Evolutionary conservation across 2,888 invertebrate species (phyloP).

Genomic region (Allophyes oxyacanthae): DNA sequence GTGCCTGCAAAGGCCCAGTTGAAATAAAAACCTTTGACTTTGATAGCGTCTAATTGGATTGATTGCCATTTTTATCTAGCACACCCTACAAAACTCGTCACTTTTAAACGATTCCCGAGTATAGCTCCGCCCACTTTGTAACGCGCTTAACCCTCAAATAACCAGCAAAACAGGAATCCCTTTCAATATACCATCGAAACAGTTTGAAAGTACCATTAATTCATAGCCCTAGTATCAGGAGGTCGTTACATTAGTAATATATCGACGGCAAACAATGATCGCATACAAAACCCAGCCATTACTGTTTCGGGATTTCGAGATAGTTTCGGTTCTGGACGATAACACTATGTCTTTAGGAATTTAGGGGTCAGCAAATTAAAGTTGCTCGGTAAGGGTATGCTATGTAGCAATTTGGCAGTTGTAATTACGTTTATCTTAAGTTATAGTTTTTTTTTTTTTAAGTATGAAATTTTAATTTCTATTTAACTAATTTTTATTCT

Average conservation of each 20-base stretch:
- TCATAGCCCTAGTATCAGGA: constrained; percentile 38
- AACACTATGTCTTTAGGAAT: constrained; percentile 40
- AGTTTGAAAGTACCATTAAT: constrained; percentile 42
- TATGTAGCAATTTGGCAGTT: no score
- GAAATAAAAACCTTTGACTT: no score
- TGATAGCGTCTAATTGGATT: no score
- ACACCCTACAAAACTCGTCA: no score
- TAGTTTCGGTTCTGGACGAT: constrained; percentile 37
- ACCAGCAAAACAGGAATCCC: constrained; percentile 31
- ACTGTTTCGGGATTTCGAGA: constrained; percentile 27
- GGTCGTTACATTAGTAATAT: constrained; percentile 46
- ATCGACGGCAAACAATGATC: constrained; percentile 48
- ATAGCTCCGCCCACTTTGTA: constrained; percentile 11
- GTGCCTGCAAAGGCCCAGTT: no score
- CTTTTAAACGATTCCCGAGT: no score
- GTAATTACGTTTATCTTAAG: no score
- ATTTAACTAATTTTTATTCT: no score
- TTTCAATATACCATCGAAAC: constrained; percentile 41
- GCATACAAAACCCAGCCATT: constrained; percentile 45
- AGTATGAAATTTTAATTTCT: no score
- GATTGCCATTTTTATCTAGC: no score
- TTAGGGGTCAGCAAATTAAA: constrained; percentile 31
- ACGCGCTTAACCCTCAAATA: constrained; percentile 40
- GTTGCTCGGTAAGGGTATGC: constrained; percentile 5
- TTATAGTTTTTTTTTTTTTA: no score